Evolutionary conservation across 1,140 invertebrate genomes (phyloP).

Genomic region (Leucophenga varia): DNA sequence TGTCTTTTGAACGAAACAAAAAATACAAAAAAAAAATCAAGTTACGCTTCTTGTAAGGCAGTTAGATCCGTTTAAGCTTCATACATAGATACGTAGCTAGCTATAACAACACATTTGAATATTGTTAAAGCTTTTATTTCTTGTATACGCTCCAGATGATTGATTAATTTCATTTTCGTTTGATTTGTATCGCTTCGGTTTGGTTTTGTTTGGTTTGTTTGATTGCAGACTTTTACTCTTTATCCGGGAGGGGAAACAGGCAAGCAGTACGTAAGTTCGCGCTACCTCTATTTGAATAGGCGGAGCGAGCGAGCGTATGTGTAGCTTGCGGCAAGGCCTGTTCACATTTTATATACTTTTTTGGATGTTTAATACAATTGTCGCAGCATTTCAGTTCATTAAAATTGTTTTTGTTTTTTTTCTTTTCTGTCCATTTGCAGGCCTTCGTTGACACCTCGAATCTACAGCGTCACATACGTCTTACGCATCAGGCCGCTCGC

Average conservation of each 20-base stretch:
- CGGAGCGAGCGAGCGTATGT: neutral
- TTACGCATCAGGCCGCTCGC: conserved; percentile 88
- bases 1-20: neutral
- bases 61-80: conserved; percentile 39
- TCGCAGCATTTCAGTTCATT: neutral
- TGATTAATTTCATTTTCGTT: conserved; percentile 56
- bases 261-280: neutral
- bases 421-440: conserved; percentile 59
- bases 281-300: neutral
- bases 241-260: too few species aligned
- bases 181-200: conserved; percentile 23
- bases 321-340: neutral
- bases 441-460: conserved; percentile 94
- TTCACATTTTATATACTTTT: neutral
- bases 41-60: conserved; percentile 2
- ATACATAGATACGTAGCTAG: too few species aligned
- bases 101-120: too few species aligned
- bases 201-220: neutral
- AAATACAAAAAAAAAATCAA: too few species aligned
- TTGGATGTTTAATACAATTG: neutral
- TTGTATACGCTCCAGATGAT: conserved; percentile 34
- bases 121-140: too few species aligned
- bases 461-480: conserved; percentile 92
- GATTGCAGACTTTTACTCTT: neutral
- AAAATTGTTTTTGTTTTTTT: conserved; percentile 9